Base-by-base conservation (phyloP, 2,113 vertebrate species). In the Myiozetetes cayanensis region DNA sequence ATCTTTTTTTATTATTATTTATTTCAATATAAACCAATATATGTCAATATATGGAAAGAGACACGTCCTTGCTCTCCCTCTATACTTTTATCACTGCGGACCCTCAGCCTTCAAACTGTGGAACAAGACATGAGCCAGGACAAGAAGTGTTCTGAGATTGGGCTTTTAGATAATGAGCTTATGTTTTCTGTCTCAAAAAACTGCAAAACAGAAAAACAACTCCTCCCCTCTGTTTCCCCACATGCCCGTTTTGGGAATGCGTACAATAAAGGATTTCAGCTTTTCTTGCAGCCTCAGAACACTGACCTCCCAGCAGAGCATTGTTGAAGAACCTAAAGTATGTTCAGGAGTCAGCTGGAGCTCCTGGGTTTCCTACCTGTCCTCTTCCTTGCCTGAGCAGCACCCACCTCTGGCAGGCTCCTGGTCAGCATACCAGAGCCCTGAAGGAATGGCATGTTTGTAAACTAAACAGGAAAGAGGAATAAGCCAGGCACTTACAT, bases 401-500 rank as follows among this genome's bases (percentile, higher is more conserved):
- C 89, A 77, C 31, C 63, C 56, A 88, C 15, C 77, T 59, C 80
- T 15, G 4, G 85, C 89, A 94, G 85, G 68, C 91, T 94, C 90
- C n/a, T 0, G 1, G 81, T 67, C 94, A 74, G 80, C 97, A 93
- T 94, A 93, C 96, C 97, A 85, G 82, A 94, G 59, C 85, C 91
- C 30, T 91, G 96, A 97, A 96, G 87, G 92, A 96, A 96, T 61
- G 80, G 93, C 94, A 85, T 85, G 94, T 95, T 96, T 96, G 89
- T 95, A 94, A 95, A 97, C 95, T 90, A 94, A 96, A 97, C 97
- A 97, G 97, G 97, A 98, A 97, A 96, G 86, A 76, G 79, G 85
- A 88, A 73, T 50, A 61, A 91, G 96, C 97, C 97, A 96, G 95
- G 94, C 87, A 50, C 90, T 98, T 97, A 97, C 97, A 97, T 97